Evolutionary conservation across 2,888 invertebrate genomes (phyloP), one percentile per base, ranked within the genome.

Genomic region (Dasysyrphus albostriatus): DNA sequence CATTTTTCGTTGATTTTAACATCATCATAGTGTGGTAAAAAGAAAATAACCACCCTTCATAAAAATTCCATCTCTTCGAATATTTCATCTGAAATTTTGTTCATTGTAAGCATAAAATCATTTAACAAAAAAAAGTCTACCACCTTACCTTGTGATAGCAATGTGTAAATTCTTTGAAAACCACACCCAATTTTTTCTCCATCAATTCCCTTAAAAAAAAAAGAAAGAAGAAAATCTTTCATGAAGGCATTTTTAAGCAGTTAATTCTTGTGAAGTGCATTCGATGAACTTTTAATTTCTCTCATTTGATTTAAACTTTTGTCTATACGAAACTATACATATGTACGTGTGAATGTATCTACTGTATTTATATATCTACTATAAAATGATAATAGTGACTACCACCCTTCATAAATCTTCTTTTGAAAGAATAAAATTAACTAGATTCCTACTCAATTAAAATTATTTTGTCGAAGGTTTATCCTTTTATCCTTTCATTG

Each of bases 401-500:
- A 7, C 7, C 7, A 42, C 12, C 12, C 2, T 37, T 37, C 29
- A 37, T 9, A 37, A 2, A 24, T 19, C 14, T 54, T 54, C 4
- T 14, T 34, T 58, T 34, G 12, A 37, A 58, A 63, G 14, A 9
- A 54, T 9, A 8, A 14, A 54, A 29, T 54, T 12, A 44, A 34
- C n/a, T 5, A 44, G 3, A 24, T 24, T 32, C n/a, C 16, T 10
- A 59, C 54, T 73, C 59, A 54, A 47, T 24, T 59, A 44, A 51
- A 65, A 8, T 61, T 42, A 49, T 70, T 34, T 65, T 65, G n/a
- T 37, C 56, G 24, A 63, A 74, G 39, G 29, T 59, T 59, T 24
- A 76, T 75, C n/a, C n/a, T n/a, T n/a, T n/a, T n/a, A n/a, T n/a
- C n/a, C 49, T 75, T 65, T 59, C 65, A 72, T 72, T 79, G 79